These are phyloP conservation scores for Ambastaia sidthimunki DNA, from an alignment of 2,797 vertebrate genomes.

Conservation along the genomic window DNA sequence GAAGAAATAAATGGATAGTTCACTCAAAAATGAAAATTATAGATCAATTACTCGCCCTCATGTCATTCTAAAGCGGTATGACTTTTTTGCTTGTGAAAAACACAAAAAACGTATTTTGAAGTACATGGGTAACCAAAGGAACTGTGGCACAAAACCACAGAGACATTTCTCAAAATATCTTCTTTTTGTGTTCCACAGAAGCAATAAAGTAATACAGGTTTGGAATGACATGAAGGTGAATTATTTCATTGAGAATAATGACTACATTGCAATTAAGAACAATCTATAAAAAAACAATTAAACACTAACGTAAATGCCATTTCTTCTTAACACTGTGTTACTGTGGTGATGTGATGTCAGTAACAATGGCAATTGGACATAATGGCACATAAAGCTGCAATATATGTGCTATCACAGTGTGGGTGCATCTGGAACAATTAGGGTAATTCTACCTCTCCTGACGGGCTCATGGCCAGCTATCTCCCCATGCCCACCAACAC, in stretches of 20 bases:
- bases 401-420: conserved; percentile 15
- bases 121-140: no score
- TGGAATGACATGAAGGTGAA: no score
- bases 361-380: conserved; percentile 11
- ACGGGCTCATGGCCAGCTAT: conserved; percentile 22
- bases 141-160: no score
- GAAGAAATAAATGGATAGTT: no score
- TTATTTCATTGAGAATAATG: not conserved
- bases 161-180: no score
- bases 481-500: conserved; percentile 3
- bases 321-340: not conserved
- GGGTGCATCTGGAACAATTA: conserved; percentile 62
- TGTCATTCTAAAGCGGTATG: no score
- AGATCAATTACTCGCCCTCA: no score
- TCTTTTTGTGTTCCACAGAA: no score
- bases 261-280: not conserved
- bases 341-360: conserved; percentile 31
- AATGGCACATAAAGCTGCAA: conserved; percentile 29
- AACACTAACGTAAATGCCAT: conserved; percentile 1
- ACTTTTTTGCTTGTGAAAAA: no score
- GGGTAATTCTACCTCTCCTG: conserved; percentile 52
- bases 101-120: no score
- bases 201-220: no score
- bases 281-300: conserved; percentile 1
- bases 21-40: no score